Conservation (phyloP, 92 coral and sea anemone species). For the Parazoanthus swiftii region DNA sequence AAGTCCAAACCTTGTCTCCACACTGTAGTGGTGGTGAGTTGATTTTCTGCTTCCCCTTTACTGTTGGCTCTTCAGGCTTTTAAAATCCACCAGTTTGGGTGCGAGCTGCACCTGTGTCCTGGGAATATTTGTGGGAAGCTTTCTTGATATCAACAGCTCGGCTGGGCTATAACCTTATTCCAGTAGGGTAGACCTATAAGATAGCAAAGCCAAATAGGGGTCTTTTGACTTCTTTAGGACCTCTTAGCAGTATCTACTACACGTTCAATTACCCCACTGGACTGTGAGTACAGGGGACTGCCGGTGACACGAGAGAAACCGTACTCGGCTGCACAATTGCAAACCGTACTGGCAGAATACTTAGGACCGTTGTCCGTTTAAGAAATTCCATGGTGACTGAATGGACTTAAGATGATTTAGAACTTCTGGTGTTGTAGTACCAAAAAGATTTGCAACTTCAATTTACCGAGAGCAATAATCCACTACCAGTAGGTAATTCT, state of each 20-base stretch:
- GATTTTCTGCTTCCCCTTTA: background rate
- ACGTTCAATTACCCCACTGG: conserved; percentile 28
- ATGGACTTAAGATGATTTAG: conserved; percentile 22
- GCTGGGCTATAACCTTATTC: conserved; percentile 23
- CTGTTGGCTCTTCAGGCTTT: background rate
- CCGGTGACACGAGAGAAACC: conserved; percentile 36
- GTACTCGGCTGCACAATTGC: conserved; percentile 17
- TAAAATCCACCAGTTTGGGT: conserved; percentile 1
- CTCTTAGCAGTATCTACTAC: conserved; percentile 19
- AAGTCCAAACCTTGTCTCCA: conserved; percentile 6
- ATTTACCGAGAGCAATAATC: conserved; percentile 38
- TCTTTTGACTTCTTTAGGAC: conserved; percentile 34
- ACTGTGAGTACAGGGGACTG: conserved; percentile 32
- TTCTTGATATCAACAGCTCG: conserved; percentile 13
- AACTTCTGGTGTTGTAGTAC: conserved; percentile 4
- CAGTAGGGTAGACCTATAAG: conserved; percentile 12
- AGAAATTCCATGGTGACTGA: conserved; percentile 22
- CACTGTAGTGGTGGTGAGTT: conserved; percentile 1
- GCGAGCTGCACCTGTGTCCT: conserved; percentile 1
- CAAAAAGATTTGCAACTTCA: conserved; percentile 30
- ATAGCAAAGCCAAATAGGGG: conserved; percentile 14
- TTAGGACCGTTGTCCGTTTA: conserved; percentile 16
- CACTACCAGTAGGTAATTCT: conserved; percentile 14
- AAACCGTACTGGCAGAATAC: conserved; percentile 13
- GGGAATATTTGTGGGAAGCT: conserved; percentile 19